phyloP scores from a whole-genome alignment of 1,140 invertebrate genomes.

The Macrosteles quadrilineatus region DNA sequence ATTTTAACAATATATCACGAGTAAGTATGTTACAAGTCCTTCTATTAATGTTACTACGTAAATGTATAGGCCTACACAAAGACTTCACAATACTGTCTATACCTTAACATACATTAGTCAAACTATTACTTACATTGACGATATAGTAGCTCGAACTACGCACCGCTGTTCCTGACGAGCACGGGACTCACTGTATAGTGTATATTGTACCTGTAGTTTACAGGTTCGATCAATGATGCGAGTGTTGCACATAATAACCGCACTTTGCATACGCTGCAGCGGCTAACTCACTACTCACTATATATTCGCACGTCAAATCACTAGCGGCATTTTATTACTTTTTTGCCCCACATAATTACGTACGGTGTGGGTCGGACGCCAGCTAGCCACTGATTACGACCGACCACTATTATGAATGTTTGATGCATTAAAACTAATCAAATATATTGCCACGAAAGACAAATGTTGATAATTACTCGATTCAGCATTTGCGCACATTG shows the following conservation, averaged over 20 bases:
- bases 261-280: slow-evolving; percentile 3
- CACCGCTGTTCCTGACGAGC: too few species aligned
- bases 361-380: background rate
- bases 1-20: too few species aligned
- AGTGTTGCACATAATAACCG: background rate
- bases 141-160: too few species aligned
- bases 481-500: slow-evolving; percentile 24
- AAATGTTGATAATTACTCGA: slow-evolving; percentile 25
- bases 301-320: background rate
- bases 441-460: slow-evolving; percentile 21
- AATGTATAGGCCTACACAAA: too few species aligned
- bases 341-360: background rate
- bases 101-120: too few species aligned
- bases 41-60: too few species aligned
- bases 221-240: slow-evolving; percentile 3
- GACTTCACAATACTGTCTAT: too few species aligned
- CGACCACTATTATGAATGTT: slow-evolving; percentile 15
- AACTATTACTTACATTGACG: too few species aligned
- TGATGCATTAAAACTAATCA: slow-evolving; percentile 27
- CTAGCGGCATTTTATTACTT: slow-evolving; percentile 2
- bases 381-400: background rate
- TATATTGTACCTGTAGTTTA: slow-evolving; percentile 4
- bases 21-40: too few species aligned
- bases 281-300: background rate
- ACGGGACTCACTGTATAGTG: background rate